Percentiles rank a stretch among this genome's conserved stretches.
Evolutionary conservation across 2,888 invertebrate genomes (phyloP).

Genomic region (Leptopterna dolabrata): DNA sequence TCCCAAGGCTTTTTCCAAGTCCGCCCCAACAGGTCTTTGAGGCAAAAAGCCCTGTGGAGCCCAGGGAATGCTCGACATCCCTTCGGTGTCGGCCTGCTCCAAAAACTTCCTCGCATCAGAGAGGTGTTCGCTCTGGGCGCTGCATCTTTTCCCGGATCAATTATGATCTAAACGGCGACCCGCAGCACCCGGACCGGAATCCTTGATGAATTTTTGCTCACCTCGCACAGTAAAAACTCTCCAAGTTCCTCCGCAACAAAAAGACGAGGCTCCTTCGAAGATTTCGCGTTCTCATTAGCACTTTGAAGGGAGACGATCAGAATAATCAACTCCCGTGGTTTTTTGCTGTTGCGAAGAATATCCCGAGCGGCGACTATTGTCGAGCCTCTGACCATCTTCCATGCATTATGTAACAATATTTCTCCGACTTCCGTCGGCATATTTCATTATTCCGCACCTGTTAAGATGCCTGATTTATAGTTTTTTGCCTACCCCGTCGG

Average conservation of each 20-base stretch:
- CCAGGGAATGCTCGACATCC: not conserved
- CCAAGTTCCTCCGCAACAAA: not conserved
- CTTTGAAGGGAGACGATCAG: constrained; percentile 35
- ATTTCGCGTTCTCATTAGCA: constrained; percentile 45
- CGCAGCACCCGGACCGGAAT: not conserved
- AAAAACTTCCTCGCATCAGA: not conserved
- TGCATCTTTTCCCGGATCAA: not conserved
- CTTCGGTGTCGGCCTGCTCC: not conserved
- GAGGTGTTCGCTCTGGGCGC: not conserved
- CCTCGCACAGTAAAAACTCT: not conserved
- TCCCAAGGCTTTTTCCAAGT: not conserved
- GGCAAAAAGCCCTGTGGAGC: not conserved
- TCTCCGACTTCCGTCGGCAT: not conserved
- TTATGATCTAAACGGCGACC: constrained; percentile 34
- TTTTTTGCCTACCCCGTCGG: not conserved
- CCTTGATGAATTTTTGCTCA: constrained; percentile 25
- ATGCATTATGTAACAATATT: constrained; percentile 1
- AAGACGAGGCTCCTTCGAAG: not conserved
- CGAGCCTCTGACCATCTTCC: not conserved
- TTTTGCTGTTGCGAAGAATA: not conserved
- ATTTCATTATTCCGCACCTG: constrained; percentile 6
- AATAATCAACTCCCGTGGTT: constrained; percentile 7
- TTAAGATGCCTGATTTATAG: not conserved
- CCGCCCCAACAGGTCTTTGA: not conserved
- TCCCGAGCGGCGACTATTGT: not conserved